Evolutionary conservation across 2,797 vertebrate genomes (phyloP), one percentile per base, ranked within the genome.

Genomic region (Thripadectes ignobilis): DNA sequence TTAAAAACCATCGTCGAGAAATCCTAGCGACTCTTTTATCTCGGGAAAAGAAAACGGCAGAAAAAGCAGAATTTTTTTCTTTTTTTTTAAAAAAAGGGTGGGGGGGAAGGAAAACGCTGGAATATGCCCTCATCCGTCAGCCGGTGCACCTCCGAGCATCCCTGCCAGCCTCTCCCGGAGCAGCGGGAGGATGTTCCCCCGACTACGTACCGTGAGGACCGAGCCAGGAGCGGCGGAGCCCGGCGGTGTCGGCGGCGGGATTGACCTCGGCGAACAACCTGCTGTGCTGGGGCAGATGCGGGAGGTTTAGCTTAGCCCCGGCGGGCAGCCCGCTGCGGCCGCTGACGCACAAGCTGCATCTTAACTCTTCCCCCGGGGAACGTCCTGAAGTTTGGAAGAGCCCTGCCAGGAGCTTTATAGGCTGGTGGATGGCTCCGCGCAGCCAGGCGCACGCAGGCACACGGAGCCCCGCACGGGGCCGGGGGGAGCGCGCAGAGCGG

Each of bases 121-220:
- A 86, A n/a, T 80, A 73, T 65, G 49, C 62, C 20, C 58, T 59
- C 1, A 1, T 74, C 85, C 27, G 30, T 49, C 79, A 77, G 63
- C 79, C 84, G 19, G 43, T 20, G 67, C 85, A 74, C 63, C 88
- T 95, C 78, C 68, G n/a, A 66, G 65, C 90, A 91, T 85, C 93
- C 72, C 92, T 88, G 89, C 82, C 94, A 90, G 88, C 67, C 77
- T 48, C 90, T 73, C 68, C 61, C 54, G 27, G 62, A 82, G 95
- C 88, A 19, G 89, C 12, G 24, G 90, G 45, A 95, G 76, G 92
- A 90, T 61, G 81, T 74, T 82, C 46, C 73, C 66, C 69, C 18
- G 61, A 63, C 78, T 46, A 95, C 98, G 5, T 98, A 98, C 98
- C 98, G 98, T 97, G 95, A 97, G 94, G 72, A 29, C 94, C 57